Percentiles rank a stretch among this genome's conserved stretches.
Conservation (phyloP, 2,888 invertebrate species). For the Pherbina coryleti region DNA sequence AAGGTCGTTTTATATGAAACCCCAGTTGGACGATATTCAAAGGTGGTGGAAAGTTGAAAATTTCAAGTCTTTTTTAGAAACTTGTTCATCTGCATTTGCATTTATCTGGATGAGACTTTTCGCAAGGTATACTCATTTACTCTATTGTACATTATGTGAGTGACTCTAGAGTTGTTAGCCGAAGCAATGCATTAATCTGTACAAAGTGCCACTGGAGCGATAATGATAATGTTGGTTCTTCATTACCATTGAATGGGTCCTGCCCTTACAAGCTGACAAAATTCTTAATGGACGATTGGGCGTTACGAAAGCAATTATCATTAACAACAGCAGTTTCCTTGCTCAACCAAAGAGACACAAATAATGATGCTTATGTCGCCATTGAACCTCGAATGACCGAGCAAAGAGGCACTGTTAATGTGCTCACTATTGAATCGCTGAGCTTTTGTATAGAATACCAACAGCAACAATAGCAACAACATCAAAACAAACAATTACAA, state of each 20-base stretch:
- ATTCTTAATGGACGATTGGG: conserved; percentile 6
- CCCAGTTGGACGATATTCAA: too few species aligned
- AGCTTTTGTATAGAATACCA: neutral
- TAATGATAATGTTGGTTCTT: conserved; percentile 14
- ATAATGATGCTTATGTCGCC: conserved; percentile 24
- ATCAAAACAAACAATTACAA: neutral
- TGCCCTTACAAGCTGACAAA: neutral
- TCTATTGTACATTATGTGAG: too few species aligned
- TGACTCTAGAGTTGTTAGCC: too few species aligned
- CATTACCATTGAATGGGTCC: neutral
- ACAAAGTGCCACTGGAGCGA: neutral
- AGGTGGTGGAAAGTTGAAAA: too few species aligned
- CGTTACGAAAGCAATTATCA: conserved; percentile 55
- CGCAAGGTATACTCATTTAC: too few species aligned
- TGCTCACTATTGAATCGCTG: neutral
- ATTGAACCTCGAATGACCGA: conserved; percentile 23
- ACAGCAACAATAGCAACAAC: neutral
- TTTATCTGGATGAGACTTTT: too few species aligned
- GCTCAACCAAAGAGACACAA: conserved; percentile 36
- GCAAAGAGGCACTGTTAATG: conserved; percentile 13
- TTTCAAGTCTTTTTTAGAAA: too few species aligned
- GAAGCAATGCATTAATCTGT: too few species aligned
- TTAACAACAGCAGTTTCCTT: conserved; percentile 56
- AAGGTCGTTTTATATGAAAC: too few species aligned
- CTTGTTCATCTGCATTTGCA: too few species aligned